Evolutionary conservation across 2,797 vertebrate species (phyloP).

Genomic region (Microchirus variegatus): DNA sequence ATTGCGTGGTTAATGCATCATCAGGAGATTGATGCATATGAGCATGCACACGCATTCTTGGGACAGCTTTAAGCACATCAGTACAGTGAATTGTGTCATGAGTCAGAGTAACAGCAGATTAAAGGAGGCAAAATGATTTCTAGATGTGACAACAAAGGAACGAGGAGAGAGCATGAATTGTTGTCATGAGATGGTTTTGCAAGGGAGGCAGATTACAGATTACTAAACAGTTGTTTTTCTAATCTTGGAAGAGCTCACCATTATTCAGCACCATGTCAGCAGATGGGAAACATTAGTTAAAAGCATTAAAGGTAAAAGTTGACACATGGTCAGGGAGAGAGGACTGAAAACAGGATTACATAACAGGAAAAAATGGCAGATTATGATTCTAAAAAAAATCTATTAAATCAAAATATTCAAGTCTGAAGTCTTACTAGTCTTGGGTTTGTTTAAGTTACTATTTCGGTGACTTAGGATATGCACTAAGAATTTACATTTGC

Average conservation of each 20-base stretch:
- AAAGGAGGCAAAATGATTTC: slow-evolving; percentile 31
- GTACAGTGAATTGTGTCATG: slow-evolving; percentile 15
- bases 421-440: too few species aligned
- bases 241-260: slow-evolving; percentile 72
- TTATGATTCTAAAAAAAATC: background rate
- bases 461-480: background rate
- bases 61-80: slow-evolving; percentile 23
- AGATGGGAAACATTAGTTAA: slow-evolving; percentile 72
- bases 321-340: slow-evolving; percentile 48
- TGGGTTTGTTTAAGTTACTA: slow-evolving; percentile 1
- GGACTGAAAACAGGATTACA: slow-evolving; percentile 18
- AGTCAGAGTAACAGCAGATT: slow-evolving; percentile 15
- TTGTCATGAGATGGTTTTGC: slow-evolving; percentile 6
- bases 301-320: slow-evolving; percentile 57
- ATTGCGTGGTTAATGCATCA: slow-evolving; percentile 32
- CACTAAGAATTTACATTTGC: too few species aligned
- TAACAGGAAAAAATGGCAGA: slow-evolving; percentile 3
- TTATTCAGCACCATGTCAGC: slow-evolving; percentile 69
- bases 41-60: slow-evolving; percentile 43
- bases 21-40: background rate
- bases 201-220: slow-evolving; percentile 13
- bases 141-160: slow-evolving; percentile 10
- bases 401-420: background rate
- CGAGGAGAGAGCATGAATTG: slow-evolving; percentile 6
- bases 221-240: slow-evolving; percentile 9